Conservation (phyloP, 2,888 invertebrate species). For the Autographa pulchrina region DNA sequence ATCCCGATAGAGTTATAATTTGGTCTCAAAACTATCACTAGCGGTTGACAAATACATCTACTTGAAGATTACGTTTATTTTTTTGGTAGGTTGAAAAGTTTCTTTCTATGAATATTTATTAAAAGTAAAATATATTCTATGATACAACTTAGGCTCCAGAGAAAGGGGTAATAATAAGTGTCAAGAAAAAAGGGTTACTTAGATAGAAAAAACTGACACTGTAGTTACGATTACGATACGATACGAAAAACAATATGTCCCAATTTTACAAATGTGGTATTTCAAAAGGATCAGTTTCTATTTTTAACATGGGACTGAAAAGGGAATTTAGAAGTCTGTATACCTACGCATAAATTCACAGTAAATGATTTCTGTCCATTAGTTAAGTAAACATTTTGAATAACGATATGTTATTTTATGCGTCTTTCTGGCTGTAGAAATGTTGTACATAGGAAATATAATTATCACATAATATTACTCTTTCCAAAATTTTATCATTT, state of each 20-base stretch:
- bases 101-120: too few species aligned
- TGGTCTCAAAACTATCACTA: neutral
- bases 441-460: too few species aligned
- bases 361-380: slow-evolving; percentile 4
- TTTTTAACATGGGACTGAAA: neutral
- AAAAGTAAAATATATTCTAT: too few species aligned
- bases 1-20: neutral
- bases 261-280: neutral
- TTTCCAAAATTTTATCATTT: too few species aligned
- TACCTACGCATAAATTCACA: neutral
- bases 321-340: neutral
- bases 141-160: too few species aligned
- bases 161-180: too few species aligned
- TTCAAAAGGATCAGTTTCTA: neutral
- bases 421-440: neutral
- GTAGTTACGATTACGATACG: too few species aligned
- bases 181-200: too few species aligned
- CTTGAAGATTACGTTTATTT: too few species aligned
- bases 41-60: neutral
- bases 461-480: too few species aligned
- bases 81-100: too few species aligned
- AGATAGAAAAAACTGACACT: too few species aligned
- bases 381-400: slow-evolving; percentile 4
- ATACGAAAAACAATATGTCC: neutral
- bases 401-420: neutral